Evolutionary conservation across 2,113 vertebrate genomes (phyloP), one percentile per base, ranked within the genome.

Genomic region (Chlorodrepanis virens): DNA sequence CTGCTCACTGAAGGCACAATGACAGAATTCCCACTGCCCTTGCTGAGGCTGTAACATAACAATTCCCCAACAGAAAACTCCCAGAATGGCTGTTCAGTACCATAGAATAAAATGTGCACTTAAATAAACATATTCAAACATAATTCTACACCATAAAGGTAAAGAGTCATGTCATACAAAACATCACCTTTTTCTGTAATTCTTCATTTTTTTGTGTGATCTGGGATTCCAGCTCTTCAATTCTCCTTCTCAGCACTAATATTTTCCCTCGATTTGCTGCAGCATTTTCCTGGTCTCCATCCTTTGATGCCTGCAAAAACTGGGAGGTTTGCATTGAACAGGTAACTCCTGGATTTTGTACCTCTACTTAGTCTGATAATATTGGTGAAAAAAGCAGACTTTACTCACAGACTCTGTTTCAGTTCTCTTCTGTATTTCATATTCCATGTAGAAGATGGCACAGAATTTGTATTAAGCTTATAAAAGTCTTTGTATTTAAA

Each of bases 251-350:
- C 49, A 99, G 96, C 45, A 99, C 72, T 23, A 99, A 65, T 35
- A 99, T 98, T 94, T 99, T 99, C 5, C 98, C 99, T 69, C 99
- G 97, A 77, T 96, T 99, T 56, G 99, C 98, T 5, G 98, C 97
- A 60, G 97, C 95, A 16, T 98, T 98, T 33, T 99, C 98, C 31
- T 97, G 97, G 35, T 98, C 98, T 4, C 98, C 98, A 21, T 98
- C 98, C 56, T 97, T 97, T 7, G 96, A 97, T 72, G 97, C 47
- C 92, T 98, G 72, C 19, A 94, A 74, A 84, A 94, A 71, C 19
- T 20, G 27, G 9, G 37, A 93, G 23, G 5, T 60, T 60, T 86
- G 57, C 17, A 75, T 71, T 91, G 31, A 59, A 47, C 0, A 87
- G 19, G 16, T 7, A 84, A 68, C 9, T 29, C n/a, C 29, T 37